Percentiles rank a stretch among this genome's conserved stretches.
These are phyloP conservation scores for Leptodactylus fuscus DNA, from an alignment of 2,113 vertebrate genomes.

Conservation along the genomic window DNA sequence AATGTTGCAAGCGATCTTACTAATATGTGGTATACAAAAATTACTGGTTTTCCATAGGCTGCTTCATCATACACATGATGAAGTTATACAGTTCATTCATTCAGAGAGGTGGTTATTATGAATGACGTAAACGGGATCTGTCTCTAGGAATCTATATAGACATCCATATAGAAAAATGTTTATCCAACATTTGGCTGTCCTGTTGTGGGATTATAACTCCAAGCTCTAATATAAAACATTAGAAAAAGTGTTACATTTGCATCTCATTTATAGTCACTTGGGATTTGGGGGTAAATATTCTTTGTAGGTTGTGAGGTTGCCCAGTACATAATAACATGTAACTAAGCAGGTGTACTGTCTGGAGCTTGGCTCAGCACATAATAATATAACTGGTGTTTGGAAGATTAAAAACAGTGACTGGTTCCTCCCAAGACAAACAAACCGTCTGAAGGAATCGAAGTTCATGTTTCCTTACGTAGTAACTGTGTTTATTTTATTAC, in stretches of 20 bases:
- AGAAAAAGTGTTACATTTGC: not conserved
- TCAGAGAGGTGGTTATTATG: too few species aligned
- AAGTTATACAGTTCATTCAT: too few species aligned
- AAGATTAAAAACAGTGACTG: conserved; percentile 1
- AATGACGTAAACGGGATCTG: not conserved
- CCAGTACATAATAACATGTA: not conserved
- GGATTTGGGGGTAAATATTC: too few species aligned
- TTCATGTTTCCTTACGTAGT: conserved; percentile 25
- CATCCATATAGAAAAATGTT: not conserved
- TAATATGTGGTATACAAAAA: too few species aligned
- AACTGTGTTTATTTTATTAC: conserved; percentile 4
- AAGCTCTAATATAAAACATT: too few species aligned
- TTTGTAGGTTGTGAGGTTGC: too few species aligned
- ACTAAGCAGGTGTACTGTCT: not conserved
- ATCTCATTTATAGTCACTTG: not conserved
- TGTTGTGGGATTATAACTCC: too few species aligned
- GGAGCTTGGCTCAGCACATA: conserved; percentile 5
- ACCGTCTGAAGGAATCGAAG: conserved; percentile 23
- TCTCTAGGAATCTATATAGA: not conserved
- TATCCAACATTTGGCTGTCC: too few species aligned
- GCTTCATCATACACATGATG: too few species aligned
- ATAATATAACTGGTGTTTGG: conserved; percentile 21
- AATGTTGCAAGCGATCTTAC: too few species aligned
- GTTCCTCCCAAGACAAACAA: conserved; percentile 48
- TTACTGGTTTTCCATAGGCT: too few species aligned